A percentile compares a stretch with the other conserved stretches of the same genome.
phyloP scores from a whole-genome alignment of 2,888 invertebrate genomes.

The Apocheima hispidaria region DNA sequence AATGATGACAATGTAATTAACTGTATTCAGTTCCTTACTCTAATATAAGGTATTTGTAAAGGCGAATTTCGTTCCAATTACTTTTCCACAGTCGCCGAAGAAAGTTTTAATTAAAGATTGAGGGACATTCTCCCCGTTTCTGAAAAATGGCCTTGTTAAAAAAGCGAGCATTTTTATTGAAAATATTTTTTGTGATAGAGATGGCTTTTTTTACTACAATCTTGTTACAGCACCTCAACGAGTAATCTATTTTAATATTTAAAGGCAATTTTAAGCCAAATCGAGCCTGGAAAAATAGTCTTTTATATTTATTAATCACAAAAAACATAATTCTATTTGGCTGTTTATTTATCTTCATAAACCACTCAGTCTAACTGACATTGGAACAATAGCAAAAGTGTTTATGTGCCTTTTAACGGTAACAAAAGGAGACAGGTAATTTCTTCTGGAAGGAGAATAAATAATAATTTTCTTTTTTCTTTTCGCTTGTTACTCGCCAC shows the following conservation, averaged over 20 bases:
- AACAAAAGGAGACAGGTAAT: conserved; percentile 36
- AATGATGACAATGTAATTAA: conserved; percentile 42
- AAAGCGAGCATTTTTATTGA: conserved; percentile 57
- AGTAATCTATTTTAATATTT: background rate
- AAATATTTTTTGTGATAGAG: conserved; percentile 49
- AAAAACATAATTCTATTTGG: background rate
- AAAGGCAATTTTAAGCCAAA: background rate
- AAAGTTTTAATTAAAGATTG: conserved; percentile 80
- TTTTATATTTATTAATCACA: background rate
- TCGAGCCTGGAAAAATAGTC: background rate
- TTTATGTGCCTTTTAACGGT: conserved; percentile 27
- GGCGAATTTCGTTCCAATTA: conserved; percentile 62
- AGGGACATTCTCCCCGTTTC: conserved; percentile 64
- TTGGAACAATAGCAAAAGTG: conserved; percentile 23
- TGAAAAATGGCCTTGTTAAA: conserved; percentile 64
- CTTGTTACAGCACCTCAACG: conserved; percentile 13
- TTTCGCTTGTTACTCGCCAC: conserved; percentile 42
- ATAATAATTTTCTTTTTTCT: conserved; percentile 38
- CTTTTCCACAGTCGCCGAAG: conserved; percentile 56
- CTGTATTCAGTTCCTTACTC: conserved; percentile 39
- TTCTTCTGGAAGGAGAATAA: conserved; percentile 33
- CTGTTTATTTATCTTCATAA: background rate
- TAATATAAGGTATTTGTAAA: conserved; percentile 56
- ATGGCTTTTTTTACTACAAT: conserved; percentile 23
- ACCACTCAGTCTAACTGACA: conserved; percentile 8